Evolutionary conservation across 2,888 invertebrate genomes (phyloP).

Genomic region (Hydroisotoma schaefferi): DNA sequence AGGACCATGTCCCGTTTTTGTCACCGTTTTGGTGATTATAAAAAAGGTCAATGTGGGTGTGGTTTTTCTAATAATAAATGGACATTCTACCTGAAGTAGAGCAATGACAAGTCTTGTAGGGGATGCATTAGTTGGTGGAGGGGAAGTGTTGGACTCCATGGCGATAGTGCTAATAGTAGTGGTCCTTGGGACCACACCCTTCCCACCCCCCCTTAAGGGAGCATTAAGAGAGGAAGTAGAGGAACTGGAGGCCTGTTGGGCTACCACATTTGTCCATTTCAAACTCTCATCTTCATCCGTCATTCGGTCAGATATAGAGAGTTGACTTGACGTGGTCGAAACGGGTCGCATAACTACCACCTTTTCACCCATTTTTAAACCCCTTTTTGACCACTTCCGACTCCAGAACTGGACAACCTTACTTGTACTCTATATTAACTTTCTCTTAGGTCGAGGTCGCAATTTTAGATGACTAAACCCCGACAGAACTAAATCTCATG

Average conservation of each 20-base stretch:
- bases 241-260: slow-evolving; percentile 24
- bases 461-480: too few relatives aligned
- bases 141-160: slow-evolving; percentile 76
- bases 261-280: slow-evolving; percentile 13
- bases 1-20: too few relatives aligned
- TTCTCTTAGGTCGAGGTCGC: too few relatives aligned
- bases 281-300: slow-evolving; percentile 32
- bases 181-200: slow-evolving; percentile 52
- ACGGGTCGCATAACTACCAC: too few relatives aligned
- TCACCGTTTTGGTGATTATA: too few relatives aligned
- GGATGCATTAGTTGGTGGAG: slow-evolving; percentile 8
- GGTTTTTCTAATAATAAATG: too few relatives aligned
- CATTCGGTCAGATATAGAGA: slow-evolving; percentile 34
- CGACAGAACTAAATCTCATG: too few relatives aligned
- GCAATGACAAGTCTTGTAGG: slow-evolving; percentile 74
- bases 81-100: slow-evolving; percentile 79
- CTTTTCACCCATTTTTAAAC: too few relatives aligned
- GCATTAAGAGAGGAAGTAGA: slow-evolving; percentile 27
- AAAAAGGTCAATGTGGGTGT: too few relatives aligned
- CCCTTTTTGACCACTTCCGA: too few relatives aligned
- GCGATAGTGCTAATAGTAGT: slow-evolving; percentile 89
- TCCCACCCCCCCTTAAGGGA: slow-evolving; percentile 5
- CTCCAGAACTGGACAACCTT: too few relatives aligned
- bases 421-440: too few relatives aligned
- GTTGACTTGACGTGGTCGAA: slow-evolving; percentile 33